A percentile compares a stretch with the other conserved stretches of the same genome.
phyloP scores from a whole-genome alignment of 2,888 invertebrate genomes.

The Cataglyphis albicans region DNA sequence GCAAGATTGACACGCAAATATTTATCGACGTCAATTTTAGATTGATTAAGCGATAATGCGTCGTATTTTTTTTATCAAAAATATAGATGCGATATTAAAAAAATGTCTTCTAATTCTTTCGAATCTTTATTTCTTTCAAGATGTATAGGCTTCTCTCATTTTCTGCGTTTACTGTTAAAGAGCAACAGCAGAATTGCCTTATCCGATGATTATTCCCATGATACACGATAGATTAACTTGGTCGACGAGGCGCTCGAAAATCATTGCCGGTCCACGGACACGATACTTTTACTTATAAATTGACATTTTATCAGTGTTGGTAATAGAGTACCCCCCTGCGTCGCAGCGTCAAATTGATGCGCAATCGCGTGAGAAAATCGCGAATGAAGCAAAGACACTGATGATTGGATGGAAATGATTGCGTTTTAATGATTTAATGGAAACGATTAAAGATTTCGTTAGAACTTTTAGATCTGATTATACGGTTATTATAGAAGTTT shows the following conservation, averaged over 20 bases:
- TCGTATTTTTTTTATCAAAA: neutral
- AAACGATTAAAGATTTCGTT: slow-evolving; percentile 10
- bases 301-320: slow-evolving; percentile 52
- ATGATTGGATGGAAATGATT: slow-evolving; percentile 12
- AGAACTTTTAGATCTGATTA: slow-evolving; percentile 8
- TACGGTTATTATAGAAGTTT: slow-evolving; percentile 5
- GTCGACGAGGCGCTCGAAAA: slow-evolving; percentile 63
- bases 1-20: neutral
- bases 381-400: slow-evolving; percentile 33
- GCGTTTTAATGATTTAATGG: slow-evolving; percentile 17
- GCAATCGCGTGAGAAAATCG: slow-evolving; percentile 65
- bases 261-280: slow-evolving; percentile 52
- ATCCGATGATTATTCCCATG: slow-evolving; percentile 56
- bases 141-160: neutral
- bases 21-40: slow-evolving; percentile 1
- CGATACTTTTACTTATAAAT: slow-evolving; percentile 67
- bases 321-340: slow-evolving; percentile 23
- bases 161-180: slow-evolving; percentile 13
- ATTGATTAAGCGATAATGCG: neutral
- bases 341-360: slow-evolving; percentile 45
- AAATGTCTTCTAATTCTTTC: neutral
- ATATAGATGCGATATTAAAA: neutral
- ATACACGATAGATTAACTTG: slow-evolving; percentile 67
- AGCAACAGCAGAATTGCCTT: slow-evolving; percentile 29
- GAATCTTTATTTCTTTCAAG: neutral